These are phyloP conservation scores for Macropus fuliginosus DNA, from an alignment of 2,797 vertebrate species.

Conservation along the genomic window DNA sequence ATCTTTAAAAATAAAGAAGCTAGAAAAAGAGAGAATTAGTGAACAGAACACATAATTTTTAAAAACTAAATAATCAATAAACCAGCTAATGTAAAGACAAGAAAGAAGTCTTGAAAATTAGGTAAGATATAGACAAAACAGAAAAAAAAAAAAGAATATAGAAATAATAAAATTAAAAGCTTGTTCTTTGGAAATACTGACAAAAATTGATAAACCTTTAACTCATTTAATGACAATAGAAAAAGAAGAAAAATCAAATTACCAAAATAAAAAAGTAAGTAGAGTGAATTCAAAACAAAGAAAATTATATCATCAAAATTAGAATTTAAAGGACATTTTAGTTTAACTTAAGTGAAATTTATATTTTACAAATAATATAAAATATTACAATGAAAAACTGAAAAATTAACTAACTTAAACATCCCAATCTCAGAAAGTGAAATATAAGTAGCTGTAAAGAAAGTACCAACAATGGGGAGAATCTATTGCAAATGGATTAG, in stretches of 20 bases:
- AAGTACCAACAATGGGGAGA: too few relatives aligned
- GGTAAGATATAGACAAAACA: neutral
- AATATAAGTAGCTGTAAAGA: too few relatives aligned
- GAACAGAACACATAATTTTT: neutral
- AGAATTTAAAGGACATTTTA: too few relatives aligned
- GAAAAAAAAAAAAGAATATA: neutral
- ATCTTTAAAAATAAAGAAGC: neutral
- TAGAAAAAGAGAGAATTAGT: neutral
- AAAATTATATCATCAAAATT: neutral
- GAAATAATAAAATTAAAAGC: neutral
- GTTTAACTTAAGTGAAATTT: too few relatives aligned
- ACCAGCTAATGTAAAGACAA: neutral
- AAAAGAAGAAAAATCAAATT: neutral
- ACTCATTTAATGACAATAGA: neutral
- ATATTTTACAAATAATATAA: too few relatives aligned
- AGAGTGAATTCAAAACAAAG: neutral
- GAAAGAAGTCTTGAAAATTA: neutral
- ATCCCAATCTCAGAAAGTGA: too few relatives aligned
- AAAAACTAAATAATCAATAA: neutral
- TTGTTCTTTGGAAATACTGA: neutral
- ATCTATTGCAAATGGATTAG: too few relatives aligned
- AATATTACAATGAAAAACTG: too few relatives aligned
- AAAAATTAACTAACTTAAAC: too few relatives aligned
- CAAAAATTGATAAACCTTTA: neutral
- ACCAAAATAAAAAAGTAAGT: neutral